Evolutionary conservation across 1,140 invertebrate species (phyloP).

Genomic region (Lutraria rhynchaena): DNA sequence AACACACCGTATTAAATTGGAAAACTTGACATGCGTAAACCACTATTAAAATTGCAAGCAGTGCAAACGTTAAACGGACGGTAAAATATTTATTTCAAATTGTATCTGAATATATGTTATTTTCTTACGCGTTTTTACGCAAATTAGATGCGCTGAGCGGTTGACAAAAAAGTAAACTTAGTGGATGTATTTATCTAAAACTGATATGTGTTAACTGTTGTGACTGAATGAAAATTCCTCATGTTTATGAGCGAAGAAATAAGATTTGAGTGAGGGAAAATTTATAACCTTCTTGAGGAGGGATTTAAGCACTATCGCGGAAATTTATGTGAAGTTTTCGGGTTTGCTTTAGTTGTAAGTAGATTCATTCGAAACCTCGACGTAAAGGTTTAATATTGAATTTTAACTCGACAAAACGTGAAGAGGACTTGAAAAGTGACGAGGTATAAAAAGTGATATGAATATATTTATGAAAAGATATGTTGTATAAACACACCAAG

Average conservation of each 20-base stretch:
- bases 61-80: neutral
- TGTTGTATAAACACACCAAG: neutral
- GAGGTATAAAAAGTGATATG: neutral
- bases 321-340: constrained; percentile 1
- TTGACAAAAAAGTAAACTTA: neutral
- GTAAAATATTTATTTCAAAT: neutral
- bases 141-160: neutral
- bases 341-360: no score
- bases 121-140: neutral
- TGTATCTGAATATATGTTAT: neutral
- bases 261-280: neutral
- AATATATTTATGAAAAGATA: neutral
- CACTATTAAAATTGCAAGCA: neutral
- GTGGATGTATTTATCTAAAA: constrained; percentile 2
- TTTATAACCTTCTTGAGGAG: constrained; percentile 3
- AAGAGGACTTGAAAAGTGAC: neutral
- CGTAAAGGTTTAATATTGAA: neutral
- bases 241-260: constrained; percentile 1
- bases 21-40: neutral
- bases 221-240: neutral
- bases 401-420: neutral
- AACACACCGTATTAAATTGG: neutral
- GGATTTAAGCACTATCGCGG: constrained; percentile 3
- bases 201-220: neutral
- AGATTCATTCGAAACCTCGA: neutral